Conservation (phyloP, 92 coral and sea anemone species). For the Paramuricea clavata region DNA sequence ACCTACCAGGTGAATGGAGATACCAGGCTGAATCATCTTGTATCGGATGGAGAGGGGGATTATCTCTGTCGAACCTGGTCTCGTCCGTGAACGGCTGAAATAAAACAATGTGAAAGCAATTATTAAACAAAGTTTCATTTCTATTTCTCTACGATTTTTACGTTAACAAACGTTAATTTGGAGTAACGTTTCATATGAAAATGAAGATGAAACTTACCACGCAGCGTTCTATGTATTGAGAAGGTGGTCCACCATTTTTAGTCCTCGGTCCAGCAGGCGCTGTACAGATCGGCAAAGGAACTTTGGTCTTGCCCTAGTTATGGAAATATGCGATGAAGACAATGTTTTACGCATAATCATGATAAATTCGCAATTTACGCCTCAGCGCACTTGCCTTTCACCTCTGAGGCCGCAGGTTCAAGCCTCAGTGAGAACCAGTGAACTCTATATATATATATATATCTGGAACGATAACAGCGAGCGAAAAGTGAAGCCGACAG, state of each 20-base stretch:
- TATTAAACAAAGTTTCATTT: too few species aligned
- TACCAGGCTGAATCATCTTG: conserved; percentile 99
- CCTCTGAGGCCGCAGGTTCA: too few species aligned
- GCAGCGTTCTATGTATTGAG: conserved; percentile 86
- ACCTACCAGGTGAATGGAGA: conserved; percentile 89
- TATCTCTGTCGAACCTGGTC: conserved; percentile 89
- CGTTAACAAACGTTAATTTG: not conserved
- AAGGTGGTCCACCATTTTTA: conserved; percentile 95
- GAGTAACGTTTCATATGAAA: not conserved
- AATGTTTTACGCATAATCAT: too few species aligned
- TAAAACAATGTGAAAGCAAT: not conserved
- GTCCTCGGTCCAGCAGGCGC: conserved; percentile 99
- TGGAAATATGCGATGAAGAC: too few species aligned
- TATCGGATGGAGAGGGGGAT: conserved; percentile 95
- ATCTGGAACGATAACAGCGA: too few species aligned
- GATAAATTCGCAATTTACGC: too few species aligned
- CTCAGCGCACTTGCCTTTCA: too few species aligned
- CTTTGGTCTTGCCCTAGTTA: conserved; percentile 90
- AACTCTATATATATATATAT: too few species aligned
- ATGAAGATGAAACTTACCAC: conserved; percentile 74
- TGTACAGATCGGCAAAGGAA: conserved; percentile 98
- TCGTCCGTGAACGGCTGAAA: conserved; percentile 94
- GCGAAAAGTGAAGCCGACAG: too few species aligned
- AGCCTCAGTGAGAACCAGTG: too few species aligned
- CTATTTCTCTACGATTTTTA: too few species aligned